phyloP scores from a whole-genome alignment of 2,888 invertebrate species.

The Acanthosepion lycidas region DNA sequence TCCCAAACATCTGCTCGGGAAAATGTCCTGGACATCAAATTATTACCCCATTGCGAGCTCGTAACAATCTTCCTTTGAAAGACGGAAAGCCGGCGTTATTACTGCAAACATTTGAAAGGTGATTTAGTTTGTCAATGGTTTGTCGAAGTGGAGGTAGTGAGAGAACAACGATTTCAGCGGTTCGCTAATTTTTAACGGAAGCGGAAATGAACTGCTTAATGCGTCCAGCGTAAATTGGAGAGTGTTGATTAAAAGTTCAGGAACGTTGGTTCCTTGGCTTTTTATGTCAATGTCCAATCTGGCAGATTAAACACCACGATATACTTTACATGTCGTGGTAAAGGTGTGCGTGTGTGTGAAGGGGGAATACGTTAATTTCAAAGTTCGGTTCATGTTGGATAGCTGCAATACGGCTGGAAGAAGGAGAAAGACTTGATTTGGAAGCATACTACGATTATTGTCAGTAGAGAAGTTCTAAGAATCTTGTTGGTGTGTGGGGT shows the following conservation, averaged over 20 bases:
- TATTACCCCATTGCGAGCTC: neutral
- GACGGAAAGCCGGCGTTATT: neutral
- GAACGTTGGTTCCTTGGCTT: neutral
- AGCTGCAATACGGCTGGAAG: too few species aligned
- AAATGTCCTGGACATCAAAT: neutral
- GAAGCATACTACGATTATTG: too few species aligned
- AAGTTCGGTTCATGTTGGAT: too few species aligned
- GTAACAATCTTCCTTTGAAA: neutral
- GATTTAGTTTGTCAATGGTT: neutral
- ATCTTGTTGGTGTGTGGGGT: too few species aligned
- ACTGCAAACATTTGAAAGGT: neutral
- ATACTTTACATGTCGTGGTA: neutral
- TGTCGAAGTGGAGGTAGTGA: neutral
- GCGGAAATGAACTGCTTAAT: neutral
- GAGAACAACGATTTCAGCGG: neutral
- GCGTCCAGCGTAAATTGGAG: neutral
- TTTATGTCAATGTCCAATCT: neutral
- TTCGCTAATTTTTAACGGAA: neutral
- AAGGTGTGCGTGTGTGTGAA: too few species aligned
- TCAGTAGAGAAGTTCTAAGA: too few species aligned
- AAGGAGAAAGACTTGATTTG: too few species aligned
- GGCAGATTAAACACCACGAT: neutral
- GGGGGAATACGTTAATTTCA: too few species aligned
- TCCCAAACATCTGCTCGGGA: neutral
- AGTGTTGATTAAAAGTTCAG: neutral